Evolutionary conservation across 2,888 invertebrate species (phyloP).

Genomic region (Dascillus cervinus): DNA sequence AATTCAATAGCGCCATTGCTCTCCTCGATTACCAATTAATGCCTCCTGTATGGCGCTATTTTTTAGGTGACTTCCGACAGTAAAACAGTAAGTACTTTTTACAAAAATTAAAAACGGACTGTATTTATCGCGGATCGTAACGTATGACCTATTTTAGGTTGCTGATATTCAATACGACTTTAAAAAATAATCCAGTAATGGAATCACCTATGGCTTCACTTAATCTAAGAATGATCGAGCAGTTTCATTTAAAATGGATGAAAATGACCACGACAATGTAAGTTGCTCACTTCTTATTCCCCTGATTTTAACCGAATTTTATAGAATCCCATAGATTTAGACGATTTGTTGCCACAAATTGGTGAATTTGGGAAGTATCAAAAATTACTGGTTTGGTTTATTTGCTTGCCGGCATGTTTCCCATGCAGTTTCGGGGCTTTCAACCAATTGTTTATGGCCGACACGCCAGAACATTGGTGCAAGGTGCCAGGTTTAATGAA

Average conservation of each 20-base stretch:
- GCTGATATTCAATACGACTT: too few relatives aligned
- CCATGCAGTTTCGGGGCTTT: constrained; percentile 90
- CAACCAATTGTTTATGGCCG: constrained; percentile 88
- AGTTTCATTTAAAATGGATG: constrained; percentile 5
- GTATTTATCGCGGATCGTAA: too few relatives aligned
- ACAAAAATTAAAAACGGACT: too few relatives aligned
- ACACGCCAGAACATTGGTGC: constrained; percentile 84
- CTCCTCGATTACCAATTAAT: too few relatives aligned
- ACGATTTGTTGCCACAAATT: constrained; percentile 75
- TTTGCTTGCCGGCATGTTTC: constrained; percentile 82
- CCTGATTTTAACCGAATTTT: too few relatives aligned
- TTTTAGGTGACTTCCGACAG: too few relatives aligned
- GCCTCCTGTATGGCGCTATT: too few relatives aligned
- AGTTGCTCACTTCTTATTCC: too few relatives aligned
- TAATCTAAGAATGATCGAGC: constrained; percentile 1
- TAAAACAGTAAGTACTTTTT: too few relatives aligned
- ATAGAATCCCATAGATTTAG: constrained; percentile 65
- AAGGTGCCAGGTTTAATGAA: constrained; percentile 58
- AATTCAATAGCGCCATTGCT: too few relatives aligned
- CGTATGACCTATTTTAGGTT: too few relatives aligned
- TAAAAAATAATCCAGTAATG: constrained; percentile 8
- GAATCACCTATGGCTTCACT: constrained; percentile 7
- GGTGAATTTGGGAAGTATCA: constrained; percentile 89
- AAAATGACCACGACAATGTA: constrained; percentile 6
- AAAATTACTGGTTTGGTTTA: constrained; percentile 73